Percentiles rank a stretch among this genome's conserved stretches.
Evolutionary conservation across 2,797 vertebrate species (phyloP).

Genomic region (Chloroceryle amazona): DNA sequence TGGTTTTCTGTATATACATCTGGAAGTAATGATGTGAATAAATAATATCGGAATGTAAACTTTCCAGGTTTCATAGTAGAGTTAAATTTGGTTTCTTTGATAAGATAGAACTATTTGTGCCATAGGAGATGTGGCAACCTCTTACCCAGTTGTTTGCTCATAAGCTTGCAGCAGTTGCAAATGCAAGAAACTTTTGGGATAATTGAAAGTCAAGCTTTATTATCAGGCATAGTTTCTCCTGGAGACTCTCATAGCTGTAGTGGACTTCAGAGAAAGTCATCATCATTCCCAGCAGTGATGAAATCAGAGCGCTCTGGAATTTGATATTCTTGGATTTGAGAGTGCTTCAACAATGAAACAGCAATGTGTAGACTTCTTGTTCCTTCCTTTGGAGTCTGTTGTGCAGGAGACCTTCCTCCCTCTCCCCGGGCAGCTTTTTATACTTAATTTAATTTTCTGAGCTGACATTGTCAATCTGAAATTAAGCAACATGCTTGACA

Average conservation of each 20-base stretch:
- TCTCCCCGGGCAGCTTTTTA: constrained; percentile 55
- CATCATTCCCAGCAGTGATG: not conserved
- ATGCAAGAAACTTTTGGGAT: not conserved
- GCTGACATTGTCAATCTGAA: constrained; percentile 81
- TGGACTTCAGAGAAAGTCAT: not conserved
- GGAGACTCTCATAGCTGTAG: not conserved
- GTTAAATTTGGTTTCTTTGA: not conserved
- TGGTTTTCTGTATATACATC: constrained; percentile 18
- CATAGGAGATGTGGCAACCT: not conserved
- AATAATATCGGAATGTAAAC: constrained; percentile 40
- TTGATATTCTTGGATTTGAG: constrained; percentile 1
- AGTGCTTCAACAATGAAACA: not conserved
- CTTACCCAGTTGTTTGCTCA: not conserved
- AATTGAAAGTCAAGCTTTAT: not conserved
- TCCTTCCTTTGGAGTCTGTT: not conserved
- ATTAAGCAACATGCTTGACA: constrained; percentile 73
- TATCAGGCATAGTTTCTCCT: not conserved
- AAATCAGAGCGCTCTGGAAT: not conserved
- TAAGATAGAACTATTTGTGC: not conserved
- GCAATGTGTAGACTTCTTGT: not conserved
- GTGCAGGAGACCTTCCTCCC: not conserved
- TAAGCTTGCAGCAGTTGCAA: not conserved
- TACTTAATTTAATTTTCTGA: constrained; percentile 74
- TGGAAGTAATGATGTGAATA: constrained; percentile 55
- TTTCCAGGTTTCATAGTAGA: constrained; percentile 5